Base-by-base conservation (phyloP, 2,797 vertebrate species). In the Pipistrellus pipistrellus region DNA sequence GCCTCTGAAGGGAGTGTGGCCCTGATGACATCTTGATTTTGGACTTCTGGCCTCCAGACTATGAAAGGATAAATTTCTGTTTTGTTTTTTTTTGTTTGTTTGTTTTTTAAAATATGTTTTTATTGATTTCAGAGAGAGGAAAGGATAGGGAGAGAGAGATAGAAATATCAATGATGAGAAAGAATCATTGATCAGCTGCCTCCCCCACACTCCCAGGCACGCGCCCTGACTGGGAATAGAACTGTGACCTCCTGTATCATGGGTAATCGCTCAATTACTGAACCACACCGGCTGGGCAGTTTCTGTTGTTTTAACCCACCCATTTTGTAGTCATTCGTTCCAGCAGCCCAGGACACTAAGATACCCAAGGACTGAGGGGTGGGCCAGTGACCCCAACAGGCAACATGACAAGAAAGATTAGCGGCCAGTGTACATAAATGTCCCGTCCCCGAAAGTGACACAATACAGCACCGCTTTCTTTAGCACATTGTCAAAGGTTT, bases 401-500 rank as follows among this genome's bases (percentile, higher is more conserved):
- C 1, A 25, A 25, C 25, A 3, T 0, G 4, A 21, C 14, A 15
- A 64, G 68, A 35, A 38, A 32, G 0, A 6, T 5, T 30, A 10
- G 35, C 1, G 0, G 78, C 38, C 4, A 8, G 23, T 2, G 30
- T 12, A 21, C 8, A 2, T 0, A 0, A 44, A 8, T 48, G 30
- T 13, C 44, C 44, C 6, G 20, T 64, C 71, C 78, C 68, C 23
- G 11, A 44, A 23, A 15, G 21, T 6, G 8, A 32, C 18, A 11
- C 0, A 3, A 64, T 0, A 1, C 8, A 1, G 0, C 46, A 32
- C 0, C 3, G 0, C 38, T 48, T 38, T 75, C 12, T 13, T 76
- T 8, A n/a, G 44, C 62, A 20, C 27, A 68, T 2, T 1, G 14
- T 51, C 25, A 2, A 4, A 3, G 35, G n/a, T 53, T 35, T 55